phyloP scores from a whole-genome alignment of 2,797 vertebrate species.

The Channallabes apus region DNA sequence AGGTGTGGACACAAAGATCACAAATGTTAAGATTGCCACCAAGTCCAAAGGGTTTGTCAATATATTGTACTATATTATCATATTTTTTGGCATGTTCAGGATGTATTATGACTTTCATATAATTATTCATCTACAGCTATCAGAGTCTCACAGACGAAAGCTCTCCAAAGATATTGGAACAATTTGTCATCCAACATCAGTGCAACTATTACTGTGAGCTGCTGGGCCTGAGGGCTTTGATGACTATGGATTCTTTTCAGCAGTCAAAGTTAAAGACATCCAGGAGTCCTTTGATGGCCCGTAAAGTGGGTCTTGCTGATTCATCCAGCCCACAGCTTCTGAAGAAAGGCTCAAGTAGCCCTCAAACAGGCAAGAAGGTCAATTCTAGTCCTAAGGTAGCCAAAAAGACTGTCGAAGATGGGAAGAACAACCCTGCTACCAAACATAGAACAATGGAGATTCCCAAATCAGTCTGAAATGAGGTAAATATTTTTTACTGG shows the following conservation, averaged over 20 bases:
- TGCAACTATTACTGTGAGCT: conserved; percentile 91
- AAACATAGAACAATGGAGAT: conserved; percentile 71
- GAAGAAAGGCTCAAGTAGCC: conserved; percentile 83
- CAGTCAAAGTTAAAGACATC: conserved; percentile 86
- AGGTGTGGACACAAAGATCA: conserved; percentile 92
- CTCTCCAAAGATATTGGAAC: conserved; percentile 84
- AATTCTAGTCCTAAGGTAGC: conserved; percentile 73
- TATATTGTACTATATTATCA: conserved; percentile 19
- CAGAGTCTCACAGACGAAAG: conserved; percentile 89
- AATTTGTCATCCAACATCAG: conserved; percentile 82
- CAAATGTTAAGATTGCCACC: conserved; percentile 87
- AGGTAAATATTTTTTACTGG: conserved; percentile 69
- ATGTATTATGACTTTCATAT: conserved; percentile 1
- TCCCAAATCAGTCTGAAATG: conserved; percentile 58
- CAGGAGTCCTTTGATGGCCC: conserved; percentile 83
- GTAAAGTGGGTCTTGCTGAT: conserved; percentile 73
- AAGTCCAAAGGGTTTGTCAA: conserved; percentile 91
- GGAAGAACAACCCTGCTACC: conserved; percentile 61
- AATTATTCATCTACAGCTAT: conserved; percentile 76
- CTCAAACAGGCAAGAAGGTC: conserved; percentile 75
- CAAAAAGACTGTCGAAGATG: conserved; percentile 73
- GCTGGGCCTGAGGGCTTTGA: conserved; percentile 80
- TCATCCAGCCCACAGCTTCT: conserved; percentile 88
- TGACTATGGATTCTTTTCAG: conserved; percentile 75
- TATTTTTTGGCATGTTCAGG: background rate